A percentile compares a stretch with the other conserved stretches of the same genome.
Evolutionary conservation across 1,140 invertebrate genomes (phyloP).

Genomic region (Anadara kagoshimensis): DNA sequence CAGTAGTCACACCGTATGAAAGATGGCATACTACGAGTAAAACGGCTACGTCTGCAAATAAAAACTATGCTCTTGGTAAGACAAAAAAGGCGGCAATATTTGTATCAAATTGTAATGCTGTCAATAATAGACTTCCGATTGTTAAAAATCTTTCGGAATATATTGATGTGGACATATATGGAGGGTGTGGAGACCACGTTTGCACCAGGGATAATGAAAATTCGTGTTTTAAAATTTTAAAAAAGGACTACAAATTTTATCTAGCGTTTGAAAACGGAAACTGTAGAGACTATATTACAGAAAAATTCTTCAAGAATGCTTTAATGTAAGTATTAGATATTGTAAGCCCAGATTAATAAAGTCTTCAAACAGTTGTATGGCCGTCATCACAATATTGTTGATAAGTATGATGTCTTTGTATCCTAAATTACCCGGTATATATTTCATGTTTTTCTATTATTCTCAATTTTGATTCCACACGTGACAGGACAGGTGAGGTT

Average conservation of each 20-base stretch:
- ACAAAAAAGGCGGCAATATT: conserved; percentile 90
- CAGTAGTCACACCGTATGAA: conserved; percentile 95
- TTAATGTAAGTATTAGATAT: conserved; percentile 75
- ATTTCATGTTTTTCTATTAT: too few relatives aligned
- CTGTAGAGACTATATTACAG: conserved; percentile 75
- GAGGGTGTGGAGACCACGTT: conserved; percentile 82
- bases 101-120: conserved; percentile 96
- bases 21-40: conserved; percentile 74
- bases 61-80: conserved; percentile 60
- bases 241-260: conserved; percentile 97
- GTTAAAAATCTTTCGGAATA: conserved; percentile 66
- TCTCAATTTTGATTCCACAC: too few relatives aligned
- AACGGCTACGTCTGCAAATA: not conserved
- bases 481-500: too few relatives aligned
- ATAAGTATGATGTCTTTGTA: too few relatives aligned
- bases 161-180: conserved; percentile 95
- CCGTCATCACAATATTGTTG: too few relatives aligned
- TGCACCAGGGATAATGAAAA: conserved; percentile 77
- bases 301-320: conserved; percentile 75
- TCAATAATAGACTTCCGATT: conserved; percentile 75
- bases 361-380: too few relatives aligned
- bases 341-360: too few relatives aligned
- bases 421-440: too few relatives aligned
- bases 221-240: conserved; percentile 90
- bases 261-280: conserved; percentile 85